Conservation (phyloP, 2,888 invertebrate genomes). For the Aphrophora alni region DNA sequence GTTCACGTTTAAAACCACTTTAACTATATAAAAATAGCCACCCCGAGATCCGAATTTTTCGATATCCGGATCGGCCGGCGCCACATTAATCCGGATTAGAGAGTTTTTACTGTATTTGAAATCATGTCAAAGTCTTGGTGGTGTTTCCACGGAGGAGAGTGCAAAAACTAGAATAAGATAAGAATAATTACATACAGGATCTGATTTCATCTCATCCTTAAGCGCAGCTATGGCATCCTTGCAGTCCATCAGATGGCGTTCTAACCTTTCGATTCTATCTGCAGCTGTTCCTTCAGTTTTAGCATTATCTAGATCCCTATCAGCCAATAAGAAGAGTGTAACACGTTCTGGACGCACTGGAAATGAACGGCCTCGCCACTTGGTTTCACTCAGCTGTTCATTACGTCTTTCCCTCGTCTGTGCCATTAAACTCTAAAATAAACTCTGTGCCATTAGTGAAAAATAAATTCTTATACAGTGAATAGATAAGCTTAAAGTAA, state of each 20-base stretch:
- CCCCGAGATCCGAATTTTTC: too few relatives aligned
- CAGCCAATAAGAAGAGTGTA: constrained; percentile 77
- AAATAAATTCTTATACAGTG: neutral
- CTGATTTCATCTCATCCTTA: constrained; percentile 70
- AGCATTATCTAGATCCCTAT: constrained; percentile 77
- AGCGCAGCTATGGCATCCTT: constrained; percentile 91
- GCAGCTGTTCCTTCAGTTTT: constrained; percentile 60
- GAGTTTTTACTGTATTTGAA: too few relatives aligned
- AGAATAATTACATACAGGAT: constrained; percentile 27
- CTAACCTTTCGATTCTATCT: constrained; percentile 77
- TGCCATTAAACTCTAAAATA: constrained; percentile 71
- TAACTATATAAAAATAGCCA: too few relatives aligned
- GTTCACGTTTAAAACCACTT: too few relatives aligned
- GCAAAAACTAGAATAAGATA: too few relatives aligned
- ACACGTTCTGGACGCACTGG: constrained; percentile 84
- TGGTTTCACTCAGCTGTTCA: constrained; percentile 81
- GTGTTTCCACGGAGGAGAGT: too few relatives aligned
- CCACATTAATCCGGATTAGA: too few relatives aligned
- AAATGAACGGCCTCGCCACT: constrained; percentile 87
- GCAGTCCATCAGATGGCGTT: constrained; percentile 92
- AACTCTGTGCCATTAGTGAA: too few relatives aligned
- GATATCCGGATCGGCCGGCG: too few relatives aligned
- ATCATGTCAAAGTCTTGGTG: too few relatives aligned
- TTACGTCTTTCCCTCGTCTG: constrained; percentile 82
- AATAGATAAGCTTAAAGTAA: neutral